Evolutionary conservation across 2,797 vertebrate genomes (phyloP), one percentile per base, ranked within the genome.

Genomic region (Siniperca undulata): DNA sequence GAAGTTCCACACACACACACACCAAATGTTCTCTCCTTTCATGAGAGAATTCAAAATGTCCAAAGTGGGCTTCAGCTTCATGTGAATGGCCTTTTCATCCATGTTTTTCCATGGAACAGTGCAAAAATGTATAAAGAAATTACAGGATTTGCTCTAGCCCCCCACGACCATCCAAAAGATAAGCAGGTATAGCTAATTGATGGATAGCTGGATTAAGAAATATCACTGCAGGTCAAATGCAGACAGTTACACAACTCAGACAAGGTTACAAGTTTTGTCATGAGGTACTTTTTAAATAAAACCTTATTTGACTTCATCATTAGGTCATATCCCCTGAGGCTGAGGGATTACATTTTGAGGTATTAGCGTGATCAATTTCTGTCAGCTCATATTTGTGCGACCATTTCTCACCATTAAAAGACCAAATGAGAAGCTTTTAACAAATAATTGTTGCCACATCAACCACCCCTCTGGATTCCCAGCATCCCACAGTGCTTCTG

Each of bases 371-470:
- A 89, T 86, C 78, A 76, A 10, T 85, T 85, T 81, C 81, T 83
- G 83, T 88, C 82, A 60, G 76, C 30, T 75, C 1, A 0, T 42
- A 80, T 90, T 85, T 86, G 70, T 72, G 59, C 19, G 7, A 40
- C 66, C 27, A 81, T 83, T 85, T 74, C 36, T 80, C 74, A 61
- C 48, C 13, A 64, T 75, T 80, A 70, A 71, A 59, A 78, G 38
- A 74, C 16, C 52, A 76, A 64, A 89, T 87, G 74, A 88, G 81
- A 73, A 56, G 81, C 71, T 81, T 75, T 77, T 75, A 73, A 76
- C 72, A 83, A 81, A 80, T 83, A 87, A 81, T 58, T 79, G 77
- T 81, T 77, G 60, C 80, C 73, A 81, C 72, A 76, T 80, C 74
- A 76, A 48, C 58, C 77, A 42, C 38, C 48, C 77, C 65, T 72